These are phyloP conservation scores for Thecocarcelia acutangulata DNA, from an alignment of 2,888 invertebrate genomes.

Conservation along the genomic window DNA sequence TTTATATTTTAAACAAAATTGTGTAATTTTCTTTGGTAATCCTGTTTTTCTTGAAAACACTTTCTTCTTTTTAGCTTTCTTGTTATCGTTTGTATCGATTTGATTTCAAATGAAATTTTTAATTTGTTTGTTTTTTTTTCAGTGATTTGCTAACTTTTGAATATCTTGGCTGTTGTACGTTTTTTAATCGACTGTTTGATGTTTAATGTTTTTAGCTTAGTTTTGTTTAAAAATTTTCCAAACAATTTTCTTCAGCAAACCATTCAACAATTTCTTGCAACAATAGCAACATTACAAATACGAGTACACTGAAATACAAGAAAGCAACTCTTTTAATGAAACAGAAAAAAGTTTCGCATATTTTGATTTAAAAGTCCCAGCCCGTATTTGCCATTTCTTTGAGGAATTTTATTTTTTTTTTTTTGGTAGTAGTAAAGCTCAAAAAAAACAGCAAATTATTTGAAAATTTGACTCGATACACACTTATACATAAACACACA, in stretches of 20 bases:
- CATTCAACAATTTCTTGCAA: constrained; percentile 46
- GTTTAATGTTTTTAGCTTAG: constrained; percentile 64
- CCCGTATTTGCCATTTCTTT: constrained; percentile 62
- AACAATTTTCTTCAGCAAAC: constrained; percentile 46
- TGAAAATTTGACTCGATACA: not conserved
- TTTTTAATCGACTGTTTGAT: constrained; percentile 63
- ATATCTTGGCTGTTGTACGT: constrained; percentile 62
- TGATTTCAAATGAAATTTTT: constrained; percentile 12
- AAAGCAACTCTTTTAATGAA: constrained; percentile 27
- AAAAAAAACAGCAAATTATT: constrained; percentile 17
- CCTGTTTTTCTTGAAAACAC: constrained; percentile 17
- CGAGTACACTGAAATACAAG: not conserved
- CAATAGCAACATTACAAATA: constrained; percentile 19
- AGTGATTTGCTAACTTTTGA: constrained; percentile 38
- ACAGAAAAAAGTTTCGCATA: constrained; percentile 17
- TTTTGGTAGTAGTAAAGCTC: constrained; percentile 18
- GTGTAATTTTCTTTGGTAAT: too few relatives aligned
- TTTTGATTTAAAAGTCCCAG: constrained; percentile 50
- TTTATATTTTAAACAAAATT: too few relatives aligned
- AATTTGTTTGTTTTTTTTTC: constrained; percentile 22
- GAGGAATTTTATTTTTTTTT: too few relatives aligned
- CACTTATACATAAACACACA: not conserved
- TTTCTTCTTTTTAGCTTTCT: not conserved
- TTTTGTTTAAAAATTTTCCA: constrained; percentile 62
- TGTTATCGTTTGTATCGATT: constrained; percentile 5